Conservation (phyloP, 2,113 vertebrate genomes). For the Aldabrachelys gigantea region DNA sequence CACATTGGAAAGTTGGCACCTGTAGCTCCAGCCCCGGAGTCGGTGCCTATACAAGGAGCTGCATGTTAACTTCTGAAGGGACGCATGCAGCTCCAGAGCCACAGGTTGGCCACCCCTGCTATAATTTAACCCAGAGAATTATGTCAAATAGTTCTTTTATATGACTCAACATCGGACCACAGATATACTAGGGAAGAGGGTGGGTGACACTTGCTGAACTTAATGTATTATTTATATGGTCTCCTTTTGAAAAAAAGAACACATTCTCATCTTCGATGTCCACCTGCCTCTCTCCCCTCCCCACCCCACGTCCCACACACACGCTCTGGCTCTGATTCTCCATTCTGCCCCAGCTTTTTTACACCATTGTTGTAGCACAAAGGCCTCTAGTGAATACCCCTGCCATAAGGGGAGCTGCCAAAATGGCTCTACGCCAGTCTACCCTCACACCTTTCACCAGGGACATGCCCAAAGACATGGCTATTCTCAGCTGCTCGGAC, state of each 20-base stretch:
- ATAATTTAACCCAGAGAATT: conserved; percentile 1
- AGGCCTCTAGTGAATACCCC: background rate
- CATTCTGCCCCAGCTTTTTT: background rate
- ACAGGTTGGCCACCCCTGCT: background rate
- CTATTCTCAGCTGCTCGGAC: background rate
- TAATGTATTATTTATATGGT: background rate
- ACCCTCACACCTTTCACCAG: background rate
- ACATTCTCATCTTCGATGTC: background rate
- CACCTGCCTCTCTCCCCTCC: background rate
- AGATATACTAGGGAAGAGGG: background rate
- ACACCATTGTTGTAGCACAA: fast-evolving
- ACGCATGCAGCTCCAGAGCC: too few species aligned
- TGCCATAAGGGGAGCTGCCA: background rate
- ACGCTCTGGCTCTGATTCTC: background rate
- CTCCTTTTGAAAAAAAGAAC: background rate
- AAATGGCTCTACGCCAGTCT: background rate
- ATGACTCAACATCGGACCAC: background rate
- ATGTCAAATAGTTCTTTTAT: conserved; percentile 31
- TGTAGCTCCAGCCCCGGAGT: too few species aligned
- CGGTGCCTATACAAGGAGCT: too few species aligned
- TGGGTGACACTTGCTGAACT: background rate
- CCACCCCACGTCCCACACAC: background rate
- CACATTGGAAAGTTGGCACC: too few species aligned
- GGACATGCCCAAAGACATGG: background rate
- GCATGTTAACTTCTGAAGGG: too few species aligned